Conservation (phyloP, 2,113 vertebrate species). For the Grallaria varia region DNA sequence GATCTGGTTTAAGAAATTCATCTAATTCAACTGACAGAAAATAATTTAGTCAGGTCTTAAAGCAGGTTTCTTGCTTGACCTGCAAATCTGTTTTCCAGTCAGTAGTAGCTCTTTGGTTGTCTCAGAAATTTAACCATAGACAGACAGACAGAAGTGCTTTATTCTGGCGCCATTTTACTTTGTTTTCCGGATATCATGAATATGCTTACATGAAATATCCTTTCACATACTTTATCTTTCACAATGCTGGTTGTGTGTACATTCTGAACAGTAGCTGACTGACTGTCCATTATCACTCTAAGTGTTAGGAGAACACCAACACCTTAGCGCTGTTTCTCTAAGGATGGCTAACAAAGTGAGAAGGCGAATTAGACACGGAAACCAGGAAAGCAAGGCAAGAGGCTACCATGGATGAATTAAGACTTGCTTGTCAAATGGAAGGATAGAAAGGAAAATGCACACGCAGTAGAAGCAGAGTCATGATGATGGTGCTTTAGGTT, state of each 20-base stretch:
- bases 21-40: background rate
- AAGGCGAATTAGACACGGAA: background rate
- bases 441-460: background rate
- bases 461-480: background rate
- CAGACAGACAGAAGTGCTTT: background rate
- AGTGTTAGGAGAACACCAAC: background rate
- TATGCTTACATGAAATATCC: background rate
- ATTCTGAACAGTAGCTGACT: background rate
- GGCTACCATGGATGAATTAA: fast-evolving
- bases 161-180: background rate
- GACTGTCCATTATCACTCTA: background rate
- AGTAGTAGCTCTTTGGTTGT: background rate
- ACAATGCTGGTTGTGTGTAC: fast-evolving
- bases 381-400: background rate
- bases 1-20: background rate
- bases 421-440: background rate
- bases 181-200: background rate
- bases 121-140: background rate
- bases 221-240: background rate
- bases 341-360: background rate
- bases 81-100: conserved; percentile 1
- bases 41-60: background rate
- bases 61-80: background rate
- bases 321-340: background rate
- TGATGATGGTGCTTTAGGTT: background rate